Conservation (phyloP, 2,797 vertebrate genomes). For the Masticophis lateralis region DNA sequence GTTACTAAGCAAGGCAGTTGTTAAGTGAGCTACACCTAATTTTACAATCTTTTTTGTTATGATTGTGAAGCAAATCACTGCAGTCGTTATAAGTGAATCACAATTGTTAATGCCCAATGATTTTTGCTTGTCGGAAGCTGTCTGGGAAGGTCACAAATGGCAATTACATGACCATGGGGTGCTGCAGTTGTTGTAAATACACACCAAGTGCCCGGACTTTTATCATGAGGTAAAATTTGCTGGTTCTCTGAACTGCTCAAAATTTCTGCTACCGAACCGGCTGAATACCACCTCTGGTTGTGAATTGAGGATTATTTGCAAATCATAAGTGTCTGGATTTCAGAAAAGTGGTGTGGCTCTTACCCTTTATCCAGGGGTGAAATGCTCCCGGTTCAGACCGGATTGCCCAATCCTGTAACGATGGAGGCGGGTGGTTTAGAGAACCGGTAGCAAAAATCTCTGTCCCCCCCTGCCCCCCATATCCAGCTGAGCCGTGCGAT, state of each 20-base stretch:
- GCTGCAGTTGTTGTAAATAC: background rate
- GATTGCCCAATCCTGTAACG: no score
- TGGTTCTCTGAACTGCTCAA: no score
- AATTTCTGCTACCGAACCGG: no score
- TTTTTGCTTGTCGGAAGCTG: background rate
- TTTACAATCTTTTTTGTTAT: background rate
- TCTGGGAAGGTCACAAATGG: background rate
- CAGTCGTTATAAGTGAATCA: background rate
- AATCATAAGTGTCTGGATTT: background rate
- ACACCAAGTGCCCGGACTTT: background rate
- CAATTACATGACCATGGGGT: background rate
- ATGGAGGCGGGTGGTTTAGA: no score
- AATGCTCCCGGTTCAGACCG: no score
- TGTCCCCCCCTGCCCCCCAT: no score
- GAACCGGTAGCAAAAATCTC: no score
- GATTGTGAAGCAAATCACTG: background rate
- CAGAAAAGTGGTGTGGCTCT: background rate
- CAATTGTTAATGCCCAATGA: background rate
- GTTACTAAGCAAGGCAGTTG: background rate
- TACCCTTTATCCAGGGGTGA: background rate
- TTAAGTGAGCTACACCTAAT: background rate
- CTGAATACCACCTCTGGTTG: background rate
- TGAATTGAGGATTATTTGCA: background rate
- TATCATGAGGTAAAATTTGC: background rate
- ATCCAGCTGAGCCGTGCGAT: no score